Evolutionary conservation across 2,888 invertebrate genomes (phyloP), one percentile per base, ranked within the genome.

Genomic region (Sicus ferrugineus): DNA sequence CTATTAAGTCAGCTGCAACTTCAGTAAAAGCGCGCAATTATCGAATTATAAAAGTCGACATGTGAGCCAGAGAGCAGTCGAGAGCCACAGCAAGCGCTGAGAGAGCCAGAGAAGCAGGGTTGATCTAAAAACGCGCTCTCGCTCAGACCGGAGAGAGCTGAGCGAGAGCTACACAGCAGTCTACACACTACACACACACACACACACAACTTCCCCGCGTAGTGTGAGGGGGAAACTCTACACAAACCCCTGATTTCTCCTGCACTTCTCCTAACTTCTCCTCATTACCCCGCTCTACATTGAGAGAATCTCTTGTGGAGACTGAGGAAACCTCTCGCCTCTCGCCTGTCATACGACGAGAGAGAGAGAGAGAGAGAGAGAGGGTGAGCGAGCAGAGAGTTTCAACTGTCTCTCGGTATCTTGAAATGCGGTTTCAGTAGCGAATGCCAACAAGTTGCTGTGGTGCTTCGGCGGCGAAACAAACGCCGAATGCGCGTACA

Each of bases 211-310:
- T n/a, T n/a, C n/a, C n/a, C n/a, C n/a, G n/a, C n/a, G n/a, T 42
- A 14, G 42, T 38, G 38, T 38, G 6, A 38, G 38, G 11, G 38
- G 11, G 38, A 6, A 38, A 9, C 42, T 42, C 67, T 58, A 14
- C 30, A 54, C n/a, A n/a, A 6, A 7, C 50, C 21, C 56, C 56
- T 56, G 46, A 62, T 67, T 67, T 69, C 63, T 67, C 48, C 38
- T 14, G 5, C 2, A 30, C 21, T 34, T 31, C 62, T 23, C 66
- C 67, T 61, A 5, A 61, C 0, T 67, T 34, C 65, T 59, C 67
- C 59, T 58, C 6, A 46, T 62, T 62, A 34, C 68, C 31, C 34
- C 69, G 50, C 19, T 26, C 26, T 11, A 16, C 62, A 42, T 26
- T 46, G 58, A 4, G 21, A 1, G 14, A 11, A 11, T 19, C 46